Evolutionary conservation across 2,797 vertebrate species (phyloP).

Genomic region (Tragopan temminckii): DNA sequence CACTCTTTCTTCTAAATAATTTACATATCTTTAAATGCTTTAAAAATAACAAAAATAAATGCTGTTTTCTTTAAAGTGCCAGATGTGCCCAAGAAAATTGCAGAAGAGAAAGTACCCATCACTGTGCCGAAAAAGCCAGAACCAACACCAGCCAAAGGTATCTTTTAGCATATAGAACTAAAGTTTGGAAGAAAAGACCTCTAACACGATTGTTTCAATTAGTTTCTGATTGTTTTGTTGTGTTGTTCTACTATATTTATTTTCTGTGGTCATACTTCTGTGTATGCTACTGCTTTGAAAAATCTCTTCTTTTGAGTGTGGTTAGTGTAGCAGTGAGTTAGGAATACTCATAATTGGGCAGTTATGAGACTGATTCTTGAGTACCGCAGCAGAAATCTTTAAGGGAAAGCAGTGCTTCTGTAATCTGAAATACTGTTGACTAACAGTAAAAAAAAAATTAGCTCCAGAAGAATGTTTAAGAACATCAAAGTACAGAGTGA

Average conservation of each 20-base stretch:
- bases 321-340: neutral
- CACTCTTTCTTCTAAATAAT: neutral
- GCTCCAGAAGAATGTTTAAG: neutral
- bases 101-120: conserved; percentile 68
- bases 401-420: neutral
- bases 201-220: neutral
- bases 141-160: conserved; percentile 70
- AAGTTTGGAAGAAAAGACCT: neutral
- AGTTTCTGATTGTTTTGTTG: neutral
- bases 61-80: conserved; percentile 83
- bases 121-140: conserved; percentile 52
- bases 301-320: neutral
- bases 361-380: neutral
- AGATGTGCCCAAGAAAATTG: conserved; percentile 80
- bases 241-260: neutral
- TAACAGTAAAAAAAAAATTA: neutral
- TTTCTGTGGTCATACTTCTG: neutral
- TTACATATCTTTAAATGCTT: neutral
- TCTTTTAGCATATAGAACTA: neutral
- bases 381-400: neutral
- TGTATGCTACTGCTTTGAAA: neutral
- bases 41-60: conserved; percentile 51
- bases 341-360: neutral
- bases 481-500: neutral
- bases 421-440: neutral